Conservation (phyloP, 2,113 vertebrate genomes). For the Pterophyllum scalare region DNA sequence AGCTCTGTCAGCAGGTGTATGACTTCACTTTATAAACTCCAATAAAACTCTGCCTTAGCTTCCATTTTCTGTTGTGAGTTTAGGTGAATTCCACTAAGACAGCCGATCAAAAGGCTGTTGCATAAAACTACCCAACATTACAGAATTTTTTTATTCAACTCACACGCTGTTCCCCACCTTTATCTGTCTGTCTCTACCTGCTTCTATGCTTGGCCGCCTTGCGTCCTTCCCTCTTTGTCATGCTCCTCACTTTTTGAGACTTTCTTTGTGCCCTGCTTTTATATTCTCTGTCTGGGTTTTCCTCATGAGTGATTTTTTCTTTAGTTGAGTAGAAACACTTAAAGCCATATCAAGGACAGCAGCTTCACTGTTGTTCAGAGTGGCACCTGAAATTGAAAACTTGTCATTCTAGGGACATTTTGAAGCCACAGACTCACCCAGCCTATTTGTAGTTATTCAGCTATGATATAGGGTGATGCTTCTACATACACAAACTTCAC, state of each 20-base stretch:
- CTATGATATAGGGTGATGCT: neutral
- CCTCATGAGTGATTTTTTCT: neutral
- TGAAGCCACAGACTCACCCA: neutral
- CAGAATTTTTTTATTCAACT: slow-evolving; percentile 42
- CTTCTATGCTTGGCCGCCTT: slow-evolving; percentile 13
- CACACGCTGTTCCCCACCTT: slow-evolving; percentile 1
- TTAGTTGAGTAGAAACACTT: slow-evolving; percentile 10
- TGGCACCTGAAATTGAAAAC: neutral
- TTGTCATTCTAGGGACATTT: neutral
- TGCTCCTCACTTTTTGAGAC: neutral
- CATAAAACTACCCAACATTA: slow-evolving; percentile 49
- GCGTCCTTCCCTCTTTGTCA: neutral
- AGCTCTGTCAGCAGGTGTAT: slow-evolving; percentile 22
- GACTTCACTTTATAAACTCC: slow-evolving; percentile 40
- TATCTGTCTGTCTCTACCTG: slow-evolving; percentile 25
- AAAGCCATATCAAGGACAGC: slow-evolving; percentile 7
- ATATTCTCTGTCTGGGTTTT: neutral
- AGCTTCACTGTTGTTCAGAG: neutral
- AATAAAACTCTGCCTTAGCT: slow-evolving; percentile 44
- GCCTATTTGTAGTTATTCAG: neutral
- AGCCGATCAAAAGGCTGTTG: slow-evolving; percentile 52
- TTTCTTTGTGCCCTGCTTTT: slow-evolving; percentile 5
- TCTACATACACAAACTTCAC: neutral
- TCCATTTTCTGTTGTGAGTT: slow-evolving; percentile 49
- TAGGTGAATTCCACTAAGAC: slow-evolving; percentile 48